Percentiles rank a stretch among this genome's conserved stretches.
phyloP scores from a whole-genome alignment of 2,888 invertebrate genomes.

The Tinea semifulvella region DNA sequence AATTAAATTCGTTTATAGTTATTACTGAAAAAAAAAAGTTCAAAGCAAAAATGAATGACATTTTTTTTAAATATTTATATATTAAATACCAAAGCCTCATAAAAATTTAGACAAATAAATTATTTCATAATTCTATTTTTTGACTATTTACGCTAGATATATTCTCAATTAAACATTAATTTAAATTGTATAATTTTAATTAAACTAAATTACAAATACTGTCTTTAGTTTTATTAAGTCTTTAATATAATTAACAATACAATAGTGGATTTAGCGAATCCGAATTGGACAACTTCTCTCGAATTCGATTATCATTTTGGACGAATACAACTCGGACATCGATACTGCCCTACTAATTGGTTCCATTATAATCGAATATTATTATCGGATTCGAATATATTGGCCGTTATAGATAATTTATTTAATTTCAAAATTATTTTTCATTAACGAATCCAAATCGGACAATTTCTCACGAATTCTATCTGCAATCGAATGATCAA shows the following conservation, averaged over 20 bases:
- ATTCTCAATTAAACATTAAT: too few species aligned
- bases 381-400: slow-evolving; percentile 52
- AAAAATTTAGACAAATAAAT: too few species aligned
- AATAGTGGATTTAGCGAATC: not conserved
- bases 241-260: not conserved
- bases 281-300: not conserved
- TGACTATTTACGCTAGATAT: too few species aligned
- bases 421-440: not conserved
- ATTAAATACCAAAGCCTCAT: too few species aligned
- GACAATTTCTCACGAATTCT: not conserved
- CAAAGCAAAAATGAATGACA: too few species aligned
- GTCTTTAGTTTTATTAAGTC: not conserved
- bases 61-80: too few species aligned
- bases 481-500: slow-evolving; percentile 16
- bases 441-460: not conserved
- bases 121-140: too few species aligned
- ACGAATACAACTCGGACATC: slow-evolving; percentile 14
- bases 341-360: slow-evolving; percentile 26
- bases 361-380: slow-evolving; percentile 44
- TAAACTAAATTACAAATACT: too few species aligned
- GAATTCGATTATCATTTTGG: not conserved
- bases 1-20: too few species aligned
- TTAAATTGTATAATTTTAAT: too few species aligned
- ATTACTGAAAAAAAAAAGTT: too few species aligned
- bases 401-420: slow-evolving; percentile 30